A percentile compares a stretch with the other conserved stretches of the same genome.
These are phyloP conservation scores for Syndactyla subalaris DNA, from an alignment of 2,797 vertebrate species.

Conservation along the genomic window DNA sequence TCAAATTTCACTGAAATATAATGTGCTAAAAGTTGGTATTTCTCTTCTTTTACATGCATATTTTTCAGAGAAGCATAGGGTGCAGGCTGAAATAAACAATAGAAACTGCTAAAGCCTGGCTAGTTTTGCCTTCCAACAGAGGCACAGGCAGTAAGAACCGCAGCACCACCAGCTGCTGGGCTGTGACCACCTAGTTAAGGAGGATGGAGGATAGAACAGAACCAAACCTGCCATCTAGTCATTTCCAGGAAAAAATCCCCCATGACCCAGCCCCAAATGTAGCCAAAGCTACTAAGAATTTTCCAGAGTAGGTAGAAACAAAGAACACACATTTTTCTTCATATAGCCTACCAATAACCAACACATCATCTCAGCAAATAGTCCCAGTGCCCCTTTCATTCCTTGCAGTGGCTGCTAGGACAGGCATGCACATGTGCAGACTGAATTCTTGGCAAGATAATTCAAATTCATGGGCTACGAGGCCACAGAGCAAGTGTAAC, in stretches of 20 bases:
- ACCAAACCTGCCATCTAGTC: background rate
- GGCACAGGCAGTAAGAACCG: background rate
- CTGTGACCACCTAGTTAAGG: background rate
- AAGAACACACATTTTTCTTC: background rate
- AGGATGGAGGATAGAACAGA: background rate
- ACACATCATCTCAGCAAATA: background rate
- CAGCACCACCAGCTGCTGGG: background rate
- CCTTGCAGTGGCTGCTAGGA: background rate
- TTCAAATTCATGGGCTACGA: background rate
- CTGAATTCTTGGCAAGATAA: background rate
- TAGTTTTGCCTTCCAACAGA: background rate
- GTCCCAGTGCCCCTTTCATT: background rate
- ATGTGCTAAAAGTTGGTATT: background rate
- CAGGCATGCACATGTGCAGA: background rate
- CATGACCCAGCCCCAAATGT: background rate
- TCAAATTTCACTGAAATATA: background rate
- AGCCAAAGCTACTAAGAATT: background rate
- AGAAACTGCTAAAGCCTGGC: background rate
- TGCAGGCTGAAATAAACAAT: background rate
- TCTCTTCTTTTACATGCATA: background rate
- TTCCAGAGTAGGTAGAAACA: background rate
- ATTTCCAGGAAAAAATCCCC: background rate
- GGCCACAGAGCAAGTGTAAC: background rate
- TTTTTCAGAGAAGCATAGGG: background rate
- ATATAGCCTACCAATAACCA: background rate